Base-by-base conservation (phyloP, 1,140 invertebrate genomes). In the Tribolium madens region DNA sequence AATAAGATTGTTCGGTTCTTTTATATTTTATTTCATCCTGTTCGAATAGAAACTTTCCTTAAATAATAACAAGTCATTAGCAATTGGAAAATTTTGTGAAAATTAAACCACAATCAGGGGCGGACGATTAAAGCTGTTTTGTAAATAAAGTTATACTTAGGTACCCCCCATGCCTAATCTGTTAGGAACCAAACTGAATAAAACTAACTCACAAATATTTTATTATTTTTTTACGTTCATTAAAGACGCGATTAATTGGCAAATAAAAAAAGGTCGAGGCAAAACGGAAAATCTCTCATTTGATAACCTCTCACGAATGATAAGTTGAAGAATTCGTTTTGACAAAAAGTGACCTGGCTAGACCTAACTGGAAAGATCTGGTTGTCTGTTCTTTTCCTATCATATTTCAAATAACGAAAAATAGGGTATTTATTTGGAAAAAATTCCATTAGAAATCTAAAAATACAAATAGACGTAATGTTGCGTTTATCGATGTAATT, bases 261-360 rank as follows among this genome's bases (percentile, higher is more conserved):
- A n/a, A 36, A 33, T 57, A 21, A 26, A n/a, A n/a, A n/a, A 64
- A 64, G 57, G 57, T 64, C 26, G 57, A 14, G 57, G 26, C 4
- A 12, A 26, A 64, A 33, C 9, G 12, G 26, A 64, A 64, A 64
- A 57, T 64, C 13, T 64, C 6, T 15, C 10, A 1, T 12, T 6
- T 33, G 57, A 64, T 64, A 64, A 64, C 57, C 57, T 64, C 13
- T 7, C 12, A 18, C 21, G 17, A 13, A 13, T 26, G 57, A 64
- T 64, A 64, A 64, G 9, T 14, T 4, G 14, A 26, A 64, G 31
- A 64, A 64, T 64, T 64, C 21, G 21, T 33, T 64, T 21, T 64
- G 57, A 33, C 57, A 64, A 64, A 64, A 33, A 64, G 6, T 64
- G 57, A 64, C 57, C 57, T 12, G 50, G 15, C 3, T 2, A 31